Evolutionary conservation across 2,888 invertebrate genomes (phyloP), one percentile per base, ranked within the genome.

Genomic region (Osmoderma eremita): DNA sequence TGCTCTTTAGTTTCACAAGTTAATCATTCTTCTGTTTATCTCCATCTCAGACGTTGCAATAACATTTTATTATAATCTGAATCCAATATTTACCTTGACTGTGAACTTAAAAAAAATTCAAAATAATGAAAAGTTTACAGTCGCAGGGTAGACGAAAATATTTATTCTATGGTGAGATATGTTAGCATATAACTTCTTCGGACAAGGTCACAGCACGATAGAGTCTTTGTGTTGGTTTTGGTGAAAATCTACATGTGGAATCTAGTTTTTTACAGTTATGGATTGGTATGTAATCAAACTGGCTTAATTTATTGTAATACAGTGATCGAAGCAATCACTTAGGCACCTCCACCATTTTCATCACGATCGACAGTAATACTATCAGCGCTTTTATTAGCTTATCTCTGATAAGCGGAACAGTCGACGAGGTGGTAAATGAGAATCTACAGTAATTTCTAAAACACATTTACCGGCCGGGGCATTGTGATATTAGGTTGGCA

Each of bases 331-430:
- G 17, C 12, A 18, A n/a, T 61, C 30, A 42, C 45, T 45, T 1
- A 2, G 20, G 24, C 30, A 4, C 6, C 22, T 24, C 24, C 30
- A 51, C 20, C 48, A 48, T 48, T 20, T 48, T 51, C 50, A 24
- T 20, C 24, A 30, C n/a, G 30, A 30, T 13, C 41, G 36, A 36
- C 15, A 24, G 12, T 45, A 61, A 61, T 61, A 36, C 24, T 5
- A 22, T 45, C 58, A 30, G 13, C 45, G 17, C 24, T 45, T 61
- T 48, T 36, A 30, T 61, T 61, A 61, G 45, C 45, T 61, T 45
- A 10, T 38, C 17, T 17, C 39, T n/a, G 42, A 30, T 24, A 30
- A 45, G 56, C 17, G 36, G 38, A 30, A 17, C 24, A 10, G 10
- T 20, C 41, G 17, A 41, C 22, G 12, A 22, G 20, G 39, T 13